These are phyloP conservation scores for Delphinus delphis DNA, from an alignment of 2,113 vertebrate genomes.

Conservation along the genomic window DNA sequence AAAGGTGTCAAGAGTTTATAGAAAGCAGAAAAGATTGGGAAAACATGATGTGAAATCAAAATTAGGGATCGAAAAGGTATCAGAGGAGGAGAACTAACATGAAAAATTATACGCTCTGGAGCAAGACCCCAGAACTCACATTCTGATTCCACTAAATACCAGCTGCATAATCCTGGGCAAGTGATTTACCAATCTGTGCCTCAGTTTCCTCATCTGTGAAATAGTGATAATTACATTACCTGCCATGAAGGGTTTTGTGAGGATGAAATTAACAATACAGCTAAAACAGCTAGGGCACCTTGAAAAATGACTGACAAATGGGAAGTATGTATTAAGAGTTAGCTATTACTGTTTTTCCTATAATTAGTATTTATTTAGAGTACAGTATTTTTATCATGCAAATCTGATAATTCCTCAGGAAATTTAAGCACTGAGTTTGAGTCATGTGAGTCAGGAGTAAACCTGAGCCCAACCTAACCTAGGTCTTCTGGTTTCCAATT, in stretches of 20 bases:
- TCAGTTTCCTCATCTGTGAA: conserved; percentile 30
- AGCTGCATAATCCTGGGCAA: neutral
- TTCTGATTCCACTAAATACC: neutral
- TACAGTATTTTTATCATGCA: neutral
- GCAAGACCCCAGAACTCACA: neutral
- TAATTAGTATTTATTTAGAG: neutral
- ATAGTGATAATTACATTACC: neutral
- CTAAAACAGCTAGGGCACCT: neutral
- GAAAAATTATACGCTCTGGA: neutral
- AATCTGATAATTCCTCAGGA: neutral
- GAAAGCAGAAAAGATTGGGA: conserved; percentile 1
- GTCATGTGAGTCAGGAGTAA: neutral
- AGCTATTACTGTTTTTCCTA: neutral
- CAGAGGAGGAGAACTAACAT: neutral
- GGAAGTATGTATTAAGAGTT: neutral
- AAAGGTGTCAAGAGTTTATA: conserved; percentile 23
- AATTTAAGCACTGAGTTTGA: neutral
- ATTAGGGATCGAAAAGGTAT: neutral
- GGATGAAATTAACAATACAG: neutral
- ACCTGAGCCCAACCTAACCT: neutral
- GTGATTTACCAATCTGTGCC: neutral
- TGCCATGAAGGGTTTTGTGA: neutral
- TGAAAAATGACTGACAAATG: neutral
- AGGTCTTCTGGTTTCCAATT: neutral
- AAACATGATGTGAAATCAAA: neutral